Conservation (phyloP, 2,797 vertebrate genomes). For the Coregonus sp. region DNA sequence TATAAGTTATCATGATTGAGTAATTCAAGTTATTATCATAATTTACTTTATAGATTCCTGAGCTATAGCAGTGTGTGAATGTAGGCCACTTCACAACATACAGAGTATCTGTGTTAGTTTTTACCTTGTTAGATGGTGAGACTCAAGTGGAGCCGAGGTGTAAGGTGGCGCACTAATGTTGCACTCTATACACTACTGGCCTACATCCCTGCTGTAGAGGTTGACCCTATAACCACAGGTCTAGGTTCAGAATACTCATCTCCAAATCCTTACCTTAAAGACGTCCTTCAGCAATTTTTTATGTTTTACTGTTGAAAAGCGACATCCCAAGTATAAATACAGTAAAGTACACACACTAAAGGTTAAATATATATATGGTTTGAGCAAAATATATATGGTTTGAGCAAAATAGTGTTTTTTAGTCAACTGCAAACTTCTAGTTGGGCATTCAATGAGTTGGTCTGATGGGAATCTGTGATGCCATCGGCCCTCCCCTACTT, state of each 20-base stretch:
- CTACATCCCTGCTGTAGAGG: conserved; percentile 28
- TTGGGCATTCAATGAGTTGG: too few species aligned
- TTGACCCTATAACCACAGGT: background rate
- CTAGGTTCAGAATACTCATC: background rate
- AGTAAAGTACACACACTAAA: too few species aligned
- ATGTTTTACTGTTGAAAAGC: too few species aligned
- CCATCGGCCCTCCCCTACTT: too few species aligned
- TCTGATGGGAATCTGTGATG: too few species aligned
- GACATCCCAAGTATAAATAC: too few species aligned
- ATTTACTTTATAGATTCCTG: background rate
- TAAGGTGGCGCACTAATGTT: conserved; percentile 14
- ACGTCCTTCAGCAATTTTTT: too few species aligned
- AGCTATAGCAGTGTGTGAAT: background rate
- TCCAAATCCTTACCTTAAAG: background rate
- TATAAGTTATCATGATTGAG: background rate
- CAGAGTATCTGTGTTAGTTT: background rate
- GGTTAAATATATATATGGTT: too few species aligned
- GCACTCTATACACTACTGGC: conserved; percentile 29
- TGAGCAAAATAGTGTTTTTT: too few species aligned
- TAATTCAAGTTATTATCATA: background rate
- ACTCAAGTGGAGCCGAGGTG: conserved; percentile 1
- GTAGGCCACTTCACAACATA: background rate
- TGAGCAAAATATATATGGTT: too few species aligned
- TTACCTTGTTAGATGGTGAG: background rate
- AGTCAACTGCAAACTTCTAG: too few species aligned